phyloP scores from a whole-genome alignment of 2,888 invertebrate genomes.

The Asteroscopus sphinx region DNA sequence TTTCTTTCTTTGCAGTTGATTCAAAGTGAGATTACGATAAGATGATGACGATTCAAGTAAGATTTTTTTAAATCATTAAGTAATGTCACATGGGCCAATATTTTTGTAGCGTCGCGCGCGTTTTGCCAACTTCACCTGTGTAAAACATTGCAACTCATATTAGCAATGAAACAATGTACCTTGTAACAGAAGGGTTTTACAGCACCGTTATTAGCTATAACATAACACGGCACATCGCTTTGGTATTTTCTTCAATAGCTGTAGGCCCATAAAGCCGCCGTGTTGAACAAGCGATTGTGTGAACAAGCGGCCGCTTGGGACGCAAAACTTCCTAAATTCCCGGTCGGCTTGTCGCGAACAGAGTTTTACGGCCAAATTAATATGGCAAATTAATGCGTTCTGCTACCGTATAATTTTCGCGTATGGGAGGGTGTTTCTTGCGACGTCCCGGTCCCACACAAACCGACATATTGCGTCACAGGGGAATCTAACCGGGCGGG shows the following conservation, averaged over 20 bases:
- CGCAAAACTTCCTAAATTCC: conserved; percentile 86
- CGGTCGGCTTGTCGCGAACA: conserved; percentile 85
- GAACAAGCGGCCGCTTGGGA: conserved; percentile 87
- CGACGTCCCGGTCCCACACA: conserved; percentile 64
- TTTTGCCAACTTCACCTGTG: conserved; percentile 11
- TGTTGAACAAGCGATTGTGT: conserved; percentile 81
- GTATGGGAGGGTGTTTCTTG: conserved; percentile 83
- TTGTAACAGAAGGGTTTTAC: conserved; percentile 70
- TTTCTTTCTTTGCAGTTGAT: too few relatives aligned
- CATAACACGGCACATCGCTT: conserved; percentile 69
- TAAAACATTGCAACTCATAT: conserved; percentile 27
- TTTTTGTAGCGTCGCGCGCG: not conserved
- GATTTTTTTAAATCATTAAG: too few relatives aligned
- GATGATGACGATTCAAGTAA: too few relatives aligned
- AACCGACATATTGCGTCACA: conserved; percentile 67
- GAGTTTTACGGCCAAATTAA: conserved; percentile 90
- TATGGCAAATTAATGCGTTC: conserved; percentile 90
- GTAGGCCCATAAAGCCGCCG: conserved; percentile 75
- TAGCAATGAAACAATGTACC: conserved; percentile 63
- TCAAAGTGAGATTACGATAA: too few relatives aligned
- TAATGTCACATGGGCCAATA: not conserved
- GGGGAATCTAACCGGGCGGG: conserved; percentile 68
- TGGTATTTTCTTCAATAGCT: conserved; percentile 81
- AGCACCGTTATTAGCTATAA: conserved; percentile 81
- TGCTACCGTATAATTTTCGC: conserved; percentile 88